These are phyloP conservation scores for Sula dactylatra DNA, from an alignment of 2,113 vertebrate genomes.

Conservation along the genomic window DNA sequence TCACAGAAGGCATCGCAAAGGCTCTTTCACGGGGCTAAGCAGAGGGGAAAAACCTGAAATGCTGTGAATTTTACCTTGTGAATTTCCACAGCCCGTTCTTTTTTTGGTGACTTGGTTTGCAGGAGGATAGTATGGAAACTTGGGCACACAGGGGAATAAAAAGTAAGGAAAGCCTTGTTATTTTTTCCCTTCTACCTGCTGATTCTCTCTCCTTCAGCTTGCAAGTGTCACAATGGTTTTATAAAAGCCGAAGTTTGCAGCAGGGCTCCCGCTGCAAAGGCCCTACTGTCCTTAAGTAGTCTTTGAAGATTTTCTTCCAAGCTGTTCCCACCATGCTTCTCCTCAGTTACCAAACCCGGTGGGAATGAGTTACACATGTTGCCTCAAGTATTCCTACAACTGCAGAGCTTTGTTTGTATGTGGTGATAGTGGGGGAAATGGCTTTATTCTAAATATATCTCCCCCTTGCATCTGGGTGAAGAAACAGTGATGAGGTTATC, in stretches of 20 bases:
- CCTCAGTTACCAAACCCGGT: neutral
- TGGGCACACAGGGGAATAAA: neutral
- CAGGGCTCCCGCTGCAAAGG: neutral
- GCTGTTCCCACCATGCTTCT: neutral
- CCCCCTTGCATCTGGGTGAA: constrained; percentile 12
- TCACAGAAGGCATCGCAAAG: neutral
- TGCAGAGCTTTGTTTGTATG: constrained; percentile 36
- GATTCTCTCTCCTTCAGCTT: neutral
- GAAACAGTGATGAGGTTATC: constrained; percentile 10
- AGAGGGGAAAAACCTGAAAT: neutral
- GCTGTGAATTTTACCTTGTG: neutral
- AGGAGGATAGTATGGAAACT: neutral
- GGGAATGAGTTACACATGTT: constrained; percentile 8
- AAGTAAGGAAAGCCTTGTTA: neutral
- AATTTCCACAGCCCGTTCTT: neutral
- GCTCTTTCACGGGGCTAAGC: neutral
- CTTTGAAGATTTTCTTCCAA: constrained; percentile 18
- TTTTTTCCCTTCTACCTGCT: neutral
- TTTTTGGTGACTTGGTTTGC: neutral
- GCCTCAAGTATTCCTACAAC: constrained; percentile 33
- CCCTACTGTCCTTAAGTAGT: neutral
- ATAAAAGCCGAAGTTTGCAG: neutral
- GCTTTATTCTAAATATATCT: constrained; percentile 48
- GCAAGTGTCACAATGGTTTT: neutral
- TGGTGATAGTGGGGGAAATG: constrained; percentile 21